Evolutionary conservation across 2,797 vertebrate genomes (phyloP), one percentile per base, ranked within the genome.

Genomic region (Antennarius maculatus): DNA sequence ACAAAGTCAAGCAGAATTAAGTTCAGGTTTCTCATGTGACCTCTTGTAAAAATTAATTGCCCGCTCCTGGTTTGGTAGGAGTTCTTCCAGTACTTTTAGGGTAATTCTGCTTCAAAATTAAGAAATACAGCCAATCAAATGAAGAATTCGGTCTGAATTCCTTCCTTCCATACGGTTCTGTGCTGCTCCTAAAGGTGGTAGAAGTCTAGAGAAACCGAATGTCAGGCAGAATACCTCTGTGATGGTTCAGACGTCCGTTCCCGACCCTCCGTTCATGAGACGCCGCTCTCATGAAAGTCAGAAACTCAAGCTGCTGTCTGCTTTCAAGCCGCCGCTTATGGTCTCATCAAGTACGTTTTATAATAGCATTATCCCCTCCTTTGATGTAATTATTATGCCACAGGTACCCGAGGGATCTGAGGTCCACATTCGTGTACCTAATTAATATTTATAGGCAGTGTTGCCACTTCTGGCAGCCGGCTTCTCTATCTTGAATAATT

Each of bases 361-460:
- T 75, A 64, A 80, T 39, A 18, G 15, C 51, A 73, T 76, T 79
- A 81, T 76, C 71, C 66, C 48, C 28, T 48, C 18, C 75, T 79
- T 74, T 84, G 73, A 69, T 77, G 69, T 82, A 79, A 82, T 80
- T 69, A 72, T 50, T 55, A 73, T 71, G 72, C 67, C 66, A 66
- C 67, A 69, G 67, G 61, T 79, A 76, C 80, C 71, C 37, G 1
- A 27, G 65, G 78, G 71, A 86, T 60, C 34, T 61, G 15, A 53
- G 70, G 69, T 80, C 68, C 76, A 71, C 69, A 66, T 76, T 57
- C 76, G 61, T 77, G 66, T 39, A 48, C 16, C 12, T 57, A 54
- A 74, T 88, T 76, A 85, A 85, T 86, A 84, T 89, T 81, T 64
- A 82, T 81, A 62, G 23, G 49, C 42, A 45, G 50, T 51, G 69